Base-by-base conservation (phyloP, 2,888 invertebrate species). In the Drosophila leonis region DNA sequence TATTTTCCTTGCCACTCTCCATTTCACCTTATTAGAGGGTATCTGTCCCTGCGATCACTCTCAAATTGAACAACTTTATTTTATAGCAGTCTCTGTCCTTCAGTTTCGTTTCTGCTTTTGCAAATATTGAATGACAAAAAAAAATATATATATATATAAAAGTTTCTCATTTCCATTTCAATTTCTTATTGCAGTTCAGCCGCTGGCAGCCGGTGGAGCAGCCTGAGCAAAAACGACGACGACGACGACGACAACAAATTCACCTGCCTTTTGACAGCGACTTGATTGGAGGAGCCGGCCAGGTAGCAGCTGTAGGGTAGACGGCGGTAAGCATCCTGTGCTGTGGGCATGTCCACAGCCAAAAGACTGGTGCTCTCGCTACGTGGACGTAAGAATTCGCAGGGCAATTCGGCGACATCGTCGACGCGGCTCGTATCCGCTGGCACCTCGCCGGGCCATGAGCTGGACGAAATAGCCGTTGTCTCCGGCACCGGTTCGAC, bases 381-480 rank as follows among this genome's bases (percentile, higher is more conserved):
- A 93, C 93, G 95, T 91, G 94, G 94, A 92, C 94, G 94, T 83
- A 94, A 94, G 89, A 94, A 94, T 92, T 94, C 94, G 85, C 94
- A 94, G 90, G 94, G 94, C 91, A 92, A 92, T 79, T 92, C 93
- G 79, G 93, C 93, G 73, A 93, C 93, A 84, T 94, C 94, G 79
- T 93, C 93, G 66, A 93, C 93, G 75, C 94, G 94, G 82, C 92
- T 94, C 82, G 94, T 94, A 81, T 93, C 94, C 73, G 92, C 92
- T 76, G 92, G 92, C 80, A 90, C 91, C 69, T 93, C 93, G 75
- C 92, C 92, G 55, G 93, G 93, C 65, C 95, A 95, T 93, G 95
- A 95, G 90, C 93, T 95, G 77, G 95, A 95, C 87, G 95, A 95
- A 93, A 95, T 96, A 88, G 95, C 96, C 71, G 94, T 96, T 81